phyloP scores from a whole-genome alignment of 2,113 vertebrate genomes.

The Casuarius casuarius region DNA sequence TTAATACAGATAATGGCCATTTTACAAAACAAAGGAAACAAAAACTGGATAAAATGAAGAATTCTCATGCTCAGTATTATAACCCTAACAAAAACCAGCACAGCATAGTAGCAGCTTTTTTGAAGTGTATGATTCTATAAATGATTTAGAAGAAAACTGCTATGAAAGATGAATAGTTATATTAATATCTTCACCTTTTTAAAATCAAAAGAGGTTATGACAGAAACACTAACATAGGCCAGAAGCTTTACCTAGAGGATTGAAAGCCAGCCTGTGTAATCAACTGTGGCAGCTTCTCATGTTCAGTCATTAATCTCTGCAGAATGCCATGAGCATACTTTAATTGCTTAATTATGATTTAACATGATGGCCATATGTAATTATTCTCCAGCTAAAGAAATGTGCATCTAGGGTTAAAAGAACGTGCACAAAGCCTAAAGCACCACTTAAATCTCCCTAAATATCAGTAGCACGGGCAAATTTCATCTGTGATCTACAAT shows the following conservation, averaged over 20 bases:
- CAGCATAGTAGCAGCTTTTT: neutral
- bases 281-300: conserved; percentile 13
- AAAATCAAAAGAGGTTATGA: neutral
- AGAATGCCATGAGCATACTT: neutral
- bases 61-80: neutral
- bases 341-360: conserved; percentile 58
- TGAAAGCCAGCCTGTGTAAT: conserved; percentile 1
- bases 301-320: conserved; percentile 36
- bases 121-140: neutral
- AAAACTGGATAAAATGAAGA: neutral
- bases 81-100: neutral
- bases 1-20: neutral
- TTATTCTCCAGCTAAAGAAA: neutral
- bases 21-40: neutral
- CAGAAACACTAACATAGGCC: neutral
- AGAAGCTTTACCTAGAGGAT: neutral
- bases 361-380: conserved; percentile 43
- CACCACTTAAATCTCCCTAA: conserved; percentile 9
- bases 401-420: neutral
- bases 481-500: neutral
- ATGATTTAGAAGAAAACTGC: neutral
- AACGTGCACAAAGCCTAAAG: conserved; percentile 6
- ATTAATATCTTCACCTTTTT: neutral
- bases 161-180: neutral
- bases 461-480: neutral